Evolutionary conservation across 2,888 invertebrate genomes (phyloP).

Genomic region (Ectemnius continuus): DNA sequence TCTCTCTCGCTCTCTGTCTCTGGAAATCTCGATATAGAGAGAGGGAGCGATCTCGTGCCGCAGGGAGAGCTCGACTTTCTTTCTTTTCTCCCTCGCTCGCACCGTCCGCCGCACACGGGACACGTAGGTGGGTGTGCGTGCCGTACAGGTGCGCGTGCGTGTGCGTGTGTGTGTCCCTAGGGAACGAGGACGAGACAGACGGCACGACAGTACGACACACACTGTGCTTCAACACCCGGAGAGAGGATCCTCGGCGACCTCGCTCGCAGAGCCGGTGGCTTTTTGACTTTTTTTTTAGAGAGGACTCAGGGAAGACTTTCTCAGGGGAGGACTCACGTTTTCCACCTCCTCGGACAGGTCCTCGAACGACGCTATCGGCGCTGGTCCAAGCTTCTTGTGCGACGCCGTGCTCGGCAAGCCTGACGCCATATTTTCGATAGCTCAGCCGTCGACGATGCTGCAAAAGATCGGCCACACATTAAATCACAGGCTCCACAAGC

Average conservation of each 20-base stretch:
- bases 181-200: conserved; percentile 23
- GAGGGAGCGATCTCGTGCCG: no score
- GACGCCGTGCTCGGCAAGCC: conserved; percentile 71
- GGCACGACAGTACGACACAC: conserved; percentile 25
- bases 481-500: not conserved
- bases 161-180: no score
- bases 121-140: no score
- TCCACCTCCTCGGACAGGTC: conserved; percentile 91
- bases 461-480: conserved; percentile 27
- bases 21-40: no score
- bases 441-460: conserved; percentile 55
- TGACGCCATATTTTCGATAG: conserved; percentile 69
- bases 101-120: no score
- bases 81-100: no score
- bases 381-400: conserved; percentile 92
- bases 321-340: conserved; percentile 73
- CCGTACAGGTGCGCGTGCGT: no score
- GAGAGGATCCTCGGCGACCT: conserved; percentile 21
- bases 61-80: no score
- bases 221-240: conserved; percentile 37
- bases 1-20: no score
- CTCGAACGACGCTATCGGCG: conserved; percentile 96
- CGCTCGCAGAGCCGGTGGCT: conserved; percentile 30
- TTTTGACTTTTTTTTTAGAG: conserved; percentile 6
- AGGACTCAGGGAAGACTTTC: conserved; percentile 44